phyloP scores from a whole-genome alignment of 2,113 vertebrate genomes.

The Gracilinanus agilis region DNA sequence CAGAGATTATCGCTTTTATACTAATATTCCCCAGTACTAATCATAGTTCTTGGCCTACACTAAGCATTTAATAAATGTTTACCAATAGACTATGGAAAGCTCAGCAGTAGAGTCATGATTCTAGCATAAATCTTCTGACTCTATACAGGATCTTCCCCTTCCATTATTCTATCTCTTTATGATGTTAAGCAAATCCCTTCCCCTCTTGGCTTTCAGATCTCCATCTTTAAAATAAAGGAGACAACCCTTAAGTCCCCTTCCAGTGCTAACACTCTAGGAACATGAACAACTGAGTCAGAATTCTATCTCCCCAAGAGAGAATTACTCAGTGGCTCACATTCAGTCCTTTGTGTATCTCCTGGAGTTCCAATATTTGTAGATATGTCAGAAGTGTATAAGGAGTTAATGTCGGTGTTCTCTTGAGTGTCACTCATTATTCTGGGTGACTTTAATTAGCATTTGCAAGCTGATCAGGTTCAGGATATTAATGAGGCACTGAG shows the following conservation, averaged over 20 bases:
- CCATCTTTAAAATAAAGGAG: background rate
- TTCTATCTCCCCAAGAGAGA: background rate
- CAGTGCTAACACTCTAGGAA: background rate
- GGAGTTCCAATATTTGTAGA: background rate
- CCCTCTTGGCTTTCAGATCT: background rate
- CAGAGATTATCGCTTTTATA: background rate
- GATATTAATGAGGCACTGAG: conserved; percentile 4
- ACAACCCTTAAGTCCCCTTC: background rate
- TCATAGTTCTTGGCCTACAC: background rate
- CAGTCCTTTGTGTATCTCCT: background rate
- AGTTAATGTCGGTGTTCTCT: background rate
- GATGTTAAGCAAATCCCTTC: background rate
- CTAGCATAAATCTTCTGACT: background rate
- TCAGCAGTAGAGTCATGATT: background rate
- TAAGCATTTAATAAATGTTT: background rate
- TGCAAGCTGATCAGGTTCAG: conserved; percentile 6
- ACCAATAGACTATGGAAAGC: background rate
- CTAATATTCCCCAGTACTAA: background rate
- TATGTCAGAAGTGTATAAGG: background rate
- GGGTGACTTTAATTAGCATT: conserved; percentile 3
- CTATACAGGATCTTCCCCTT: background rate
- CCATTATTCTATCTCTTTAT: background rate
- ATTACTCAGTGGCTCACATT: background rate
- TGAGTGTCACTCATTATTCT: background rate
- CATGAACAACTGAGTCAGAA: background rate